Evolutionary conservation across 2,888 invertebrate species (phyloP), one percentile per base, ranked within the genome.

Genomic region (Odontothrips loti): DNA sequence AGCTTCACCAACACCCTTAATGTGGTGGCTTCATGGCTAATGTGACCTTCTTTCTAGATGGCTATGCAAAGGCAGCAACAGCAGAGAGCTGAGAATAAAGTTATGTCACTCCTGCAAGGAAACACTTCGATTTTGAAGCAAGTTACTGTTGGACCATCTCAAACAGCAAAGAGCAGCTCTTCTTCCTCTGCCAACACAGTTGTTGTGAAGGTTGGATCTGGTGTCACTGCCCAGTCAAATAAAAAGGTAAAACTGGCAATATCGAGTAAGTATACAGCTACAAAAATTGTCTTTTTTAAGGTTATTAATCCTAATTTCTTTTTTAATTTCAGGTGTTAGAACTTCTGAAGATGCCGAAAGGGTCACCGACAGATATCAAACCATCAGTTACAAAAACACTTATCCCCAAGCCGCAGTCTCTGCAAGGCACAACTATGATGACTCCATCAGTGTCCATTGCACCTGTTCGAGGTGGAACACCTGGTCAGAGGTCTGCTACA

Each of bases 1-100:
- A 23, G 43, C 6, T 12, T 80, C 17, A 20, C n/a, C 1, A 75
- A 43, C 27, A 79, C 15, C 9, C 34, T 12, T 8, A 4, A 6
- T 20, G 17, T n/a, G 68, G 34, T 15, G 17, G 8, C 75, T 8
- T 4, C 43, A 81, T 79, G 4, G 17, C 79, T 80, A 34, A 15
- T 12, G 27, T 29, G 12, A n/a, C 9, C n/a, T 75, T 27, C 12
- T 11, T 75, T 75, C 4, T 94, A 95, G 87, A 93, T 94, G 84
- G 92, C 93, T 58, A 90, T 94, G 80, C 94, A 93, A 86, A 88
- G 92, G 82, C 93, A 93, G 86, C 91, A 91, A 83, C 88, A 87
- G 84, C 92, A 92, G 86, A 75, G 68, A 27, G 92, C 92, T 84
- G 93, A 94, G 86, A 90, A 90, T 83, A 91, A 92, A 85, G 93